phyloP scores from a whole-genome alignment of 30 jellyfish, hydroid and myxozoan genomes.

The Cassiopea andromeda region DNA sequence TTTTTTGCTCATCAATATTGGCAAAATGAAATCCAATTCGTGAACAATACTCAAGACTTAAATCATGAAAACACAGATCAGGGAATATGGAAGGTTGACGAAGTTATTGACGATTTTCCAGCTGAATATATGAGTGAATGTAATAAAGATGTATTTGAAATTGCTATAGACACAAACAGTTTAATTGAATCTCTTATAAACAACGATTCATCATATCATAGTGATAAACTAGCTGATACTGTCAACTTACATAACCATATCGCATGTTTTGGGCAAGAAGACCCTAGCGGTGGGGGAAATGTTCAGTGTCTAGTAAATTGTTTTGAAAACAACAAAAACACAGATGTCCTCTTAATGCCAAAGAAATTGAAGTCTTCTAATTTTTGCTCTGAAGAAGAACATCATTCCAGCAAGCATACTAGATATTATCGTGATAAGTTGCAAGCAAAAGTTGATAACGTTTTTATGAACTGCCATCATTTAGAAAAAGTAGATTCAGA shows the following conservation, averaged over 20 bases:
- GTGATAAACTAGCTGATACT: neutral
- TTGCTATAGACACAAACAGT: neutral
- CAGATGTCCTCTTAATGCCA: neutral
- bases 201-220: neutral
- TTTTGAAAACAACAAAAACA: neutral
- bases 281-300: neutral
- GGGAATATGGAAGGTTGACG: neutral
- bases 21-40: neutral
- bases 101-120: neutral
- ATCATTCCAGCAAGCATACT: neutral
- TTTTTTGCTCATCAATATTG: neutral
- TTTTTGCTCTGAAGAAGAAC: neutral
- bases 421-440: neutral
- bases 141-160: neutral
- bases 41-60: neutral
- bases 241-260: neutral
- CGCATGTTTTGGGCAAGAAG: neutral
- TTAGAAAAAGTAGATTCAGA: neutral
- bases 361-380: neutral
- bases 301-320: conserved; percentile 4
- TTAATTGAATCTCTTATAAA: neutral
- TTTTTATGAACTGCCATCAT: neutral
- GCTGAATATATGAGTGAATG: neutral
- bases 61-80: neutral
- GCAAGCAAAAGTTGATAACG: neutral